These are phyloP conservation scores for Oophaga sylvatica DNA, from an alignment of 2,797 vertebrate genomes.

Conservation along the genomic window DNA sequence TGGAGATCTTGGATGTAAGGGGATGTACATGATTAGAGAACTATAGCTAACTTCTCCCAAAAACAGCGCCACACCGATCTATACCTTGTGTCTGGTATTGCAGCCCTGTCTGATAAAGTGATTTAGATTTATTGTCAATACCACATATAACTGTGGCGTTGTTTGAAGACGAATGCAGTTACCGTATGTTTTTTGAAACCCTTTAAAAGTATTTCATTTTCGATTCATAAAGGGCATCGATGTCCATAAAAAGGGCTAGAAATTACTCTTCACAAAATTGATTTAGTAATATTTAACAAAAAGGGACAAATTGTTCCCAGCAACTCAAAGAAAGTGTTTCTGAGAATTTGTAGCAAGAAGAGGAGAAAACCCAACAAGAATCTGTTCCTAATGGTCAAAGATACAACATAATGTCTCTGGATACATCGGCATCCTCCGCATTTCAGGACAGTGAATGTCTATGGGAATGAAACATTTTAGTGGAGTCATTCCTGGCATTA, in stretches of 20 bases:
- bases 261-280: not conserved
- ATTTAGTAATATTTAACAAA: not conserved
- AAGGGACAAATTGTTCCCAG: not conserved
- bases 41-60: too few species aligned
- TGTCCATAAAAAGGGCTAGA: not conserved
- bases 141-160: too few species aligned
- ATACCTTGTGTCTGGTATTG: too few species aligned
- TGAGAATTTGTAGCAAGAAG: not conserved
- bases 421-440: not conserved
- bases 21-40: too few species aligned
- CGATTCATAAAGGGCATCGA: not conserved
- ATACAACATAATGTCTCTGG: not conserved
- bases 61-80: too few species aligned
- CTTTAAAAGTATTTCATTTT: not conserved
- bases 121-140: too few species aligned
- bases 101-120: too few species aligned
- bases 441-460: not conserved
- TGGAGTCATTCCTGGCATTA: constrained; percentile 26
- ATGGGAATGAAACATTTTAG: constrained; percentile 24
- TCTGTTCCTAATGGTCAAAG: not conserved
- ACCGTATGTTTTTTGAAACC: not conserved
- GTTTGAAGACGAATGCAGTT: too few species aligned
- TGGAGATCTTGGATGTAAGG: too few species aligned
- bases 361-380: not conserved
- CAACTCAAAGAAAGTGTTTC: not conserved